Evolutionary conservation across 2,113 vertebrate species (phyloP), one percentile per base, ranked within the genome.

Genomic region (Cottus gobio): DNA sequence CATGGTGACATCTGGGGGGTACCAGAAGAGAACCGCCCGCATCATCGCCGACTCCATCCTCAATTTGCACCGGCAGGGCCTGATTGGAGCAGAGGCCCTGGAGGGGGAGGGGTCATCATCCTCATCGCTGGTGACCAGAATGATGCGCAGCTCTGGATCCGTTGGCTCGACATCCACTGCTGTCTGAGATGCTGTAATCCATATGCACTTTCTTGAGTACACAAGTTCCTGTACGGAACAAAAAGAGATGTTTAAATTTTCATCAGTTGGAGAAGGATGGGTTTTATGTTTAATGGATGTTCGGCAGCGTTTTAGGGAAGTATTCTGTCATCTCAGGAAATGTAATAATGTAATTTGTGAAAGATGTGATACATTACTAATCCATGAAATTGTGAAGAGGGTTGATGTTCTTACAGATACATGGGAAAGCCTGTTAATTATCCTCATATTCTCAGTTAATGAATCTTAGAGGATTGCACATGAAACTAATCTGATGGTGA

Each of bases 41-140:
- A 96, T 99, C 90, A 99, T 99, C 10, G 98, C 98, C 0, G 98
- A 98, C 93, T 99, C 98, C 83, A 97, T 99, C 86, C 94, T 99
- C n/a, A 99, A 99, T 83, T 56, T 99, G 85, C 94, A 94, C 18
- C 77, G 22, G 74, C 90, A 96, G 83, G 95, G 96, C 20, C 94
- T 99, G 65, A 97, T 99, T 50, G 93, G 68, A 74, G 86, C 77
- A 20, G 61, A 88, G 28, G 4, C 82, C 7, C 4, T 56, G 2
- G 81, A 92, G 0, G 93, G 70, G 26, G 89, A 92, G 2, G 92
- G 87, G 30, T 90, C n/a, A 26, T 56, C 80, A 30, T 90, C 80
- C 80, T 93, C 89, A 0, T 64, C 93, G 4, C 79, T 86, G 63
- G 83, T 88, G 4, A 90, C 92, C 1, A 77, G 93, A 62, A 83